These are phyloP conservation scores for Mesorhabditis belari DNA, from an alignment of 2,888 invertebrate species.

Conservation along the genomic window DNA sequence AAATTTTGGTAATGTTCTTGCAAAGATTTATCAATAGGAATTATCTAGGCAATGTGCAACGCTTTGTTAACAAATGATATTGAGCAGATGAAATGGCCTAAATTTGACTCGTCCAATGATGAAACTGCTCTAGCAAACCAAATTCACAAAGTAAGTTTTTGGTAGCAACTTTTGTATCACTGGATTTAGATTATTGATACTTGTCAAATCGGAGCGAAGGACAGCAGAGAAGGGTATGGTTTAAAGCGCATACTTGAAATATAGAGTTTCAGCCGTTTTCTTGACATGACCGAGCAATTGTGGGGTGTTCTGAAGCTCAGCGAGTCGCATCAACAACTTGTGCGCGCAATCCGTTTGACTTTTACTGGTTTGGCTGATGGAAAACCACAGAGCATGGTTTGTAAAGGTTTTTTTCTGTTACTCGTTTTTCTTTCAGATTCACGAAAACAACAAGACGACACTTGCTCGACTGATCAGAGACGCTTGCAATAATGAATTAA, in stretches of 20 bases:
- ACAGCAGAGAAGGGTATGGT: too few species aligned
- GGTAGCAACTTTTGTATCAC: neutral
- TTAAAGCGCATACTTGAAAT: neutral
- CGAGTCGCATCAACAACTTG: slow-evolving; percentile 1
- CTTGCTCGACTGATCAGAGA: slow-evolving; percentile 13
- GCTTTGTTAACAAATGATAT: neutral
- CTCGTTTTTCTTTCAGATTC: slow-evolving; percentile 4
- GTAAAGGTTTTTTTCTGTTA: neutral
- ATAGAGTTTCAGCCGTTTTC: neutral
- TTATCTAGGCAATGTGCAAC: neutral
- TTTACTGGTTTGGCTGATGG: slow-evolving; percentile 4
- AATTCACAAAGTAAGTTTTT: neutral
- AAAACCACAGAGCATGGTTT: slow-evolving; percentile 7
- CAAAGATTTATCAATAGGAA: neutral
- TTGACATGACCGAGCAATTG: slow-evolving; percentile 15
- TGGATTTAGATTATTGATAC: neutral
- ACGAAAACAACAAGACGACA: slow-evolving; percentile 9
- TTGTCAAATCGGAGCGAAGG: too few species aligned
- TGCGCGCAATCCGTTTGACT: slow-evolving; percentile 1
- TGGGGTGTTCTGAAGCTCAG: slow-evolving; percentile 5
- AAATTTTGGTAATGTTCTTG: slow-evolving; percentile 3
- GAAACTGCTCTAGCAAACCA: neutral
- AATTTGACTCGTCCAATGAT: neutral
- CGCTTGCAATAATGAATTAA: slow-evolving; percentile 5
- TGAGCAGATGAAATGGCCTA: slow-evolving; percentile 7